Evolutionary conservation across 2,113 vertebrate genomes (phyloP).

Genomic region (Ictalurus punctatus): DNA sequence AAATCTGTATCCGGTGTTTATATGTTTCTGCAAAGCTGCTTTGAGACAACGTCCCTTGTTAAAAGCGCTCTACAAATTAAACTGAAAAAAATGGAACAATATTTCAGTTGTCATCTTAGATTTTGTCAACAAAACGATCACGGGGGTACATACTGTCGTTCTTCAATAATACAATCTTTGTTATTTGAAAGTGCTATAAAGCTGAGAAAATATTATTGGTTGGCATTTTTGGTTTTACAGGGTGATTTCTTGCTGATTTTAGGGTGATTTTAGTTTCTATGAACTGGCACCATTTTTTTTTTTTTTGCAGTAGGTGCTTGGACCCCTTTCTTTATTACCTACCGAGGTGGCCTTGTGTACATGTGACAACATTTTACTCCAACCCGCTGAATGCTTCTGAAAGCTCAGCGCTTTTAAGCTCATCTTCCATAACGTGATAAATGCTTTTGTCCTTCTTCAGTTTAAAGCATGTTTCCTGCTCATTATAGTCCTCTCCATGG

Average conservation of each 20-base stretch:
- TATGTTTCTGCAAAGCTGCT: too few species aligned
- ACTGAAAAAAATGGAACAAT: too few species aligned
- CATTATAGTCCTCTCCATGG: slow-evolving; percentile 22
- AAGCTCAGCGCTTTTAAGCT: slow-evolving; percentile 20
- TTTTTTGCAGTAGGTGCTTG: background rate
- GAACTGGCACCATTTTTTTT: background rate
- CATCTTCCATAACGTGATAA: background rate
- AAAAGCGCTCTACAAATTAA: too few species aligned
- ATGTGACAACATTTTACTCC: background rate
- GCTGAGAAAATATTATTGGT: background rate
- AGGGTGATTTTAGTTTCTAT: background rate
- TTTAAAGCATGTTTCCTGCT: slow-evolving; percentile 21
- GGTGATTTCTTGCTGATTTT: background rate
- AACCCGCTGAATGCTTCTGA: slow-evolving; percentile 31
- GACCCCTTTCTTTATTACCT: background rate
- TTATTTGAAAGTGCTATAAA: background rate
- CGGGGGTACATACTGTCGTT: background rate
- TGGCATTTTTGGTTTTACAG: background rate
- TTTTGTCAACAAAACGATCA: background rate
- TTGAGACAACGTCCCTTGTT: too few species aligned
- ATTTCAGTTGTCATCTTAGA: background rate
- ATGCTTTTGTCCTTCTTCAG: background rate
- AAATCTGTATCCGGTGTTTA: too few species aligned
- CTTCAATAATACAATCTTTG: background rate
- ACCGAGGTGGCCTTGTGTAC: slow-evolving; percentile 9